These are phyloP conservation scores for Poeciliopsis presidionis DNA, from an alignment of 2,797 vertebrate species.

Conservation along the genomic window DNA sequence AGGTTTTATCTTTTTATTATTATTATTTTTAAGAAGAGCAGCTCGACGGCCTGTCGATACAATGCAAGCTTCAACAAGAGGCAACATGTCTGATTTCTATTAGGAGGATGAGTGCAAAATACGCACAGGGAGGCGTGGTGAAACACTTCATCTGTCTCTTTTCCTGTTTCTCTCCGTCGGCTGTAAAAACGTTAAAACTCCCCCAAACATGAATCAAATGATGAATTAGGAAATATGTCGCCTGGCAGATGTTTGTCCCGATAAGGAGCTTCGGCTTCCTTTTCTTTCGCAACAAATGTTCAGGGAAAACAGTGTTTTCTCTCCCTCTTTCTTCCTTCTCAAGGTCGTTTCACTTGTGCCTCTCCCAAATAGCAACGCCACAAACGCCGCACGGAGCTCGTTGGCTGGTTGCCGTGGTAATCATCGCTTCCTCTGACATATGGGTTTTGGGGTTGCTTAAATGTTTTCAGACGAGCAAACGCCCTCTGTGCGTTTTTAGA, in stretches of 20 bases:
- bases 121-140: conserved; percentile 12
- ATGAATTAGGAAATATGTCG: conserved; percentile 22
- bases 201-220: neutral
- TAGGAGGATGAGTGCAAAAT: conserved; percentile 4
- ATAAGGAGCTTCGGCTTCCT: conserved; percentile 49
- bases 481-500: neutral
- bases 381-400: neutral
- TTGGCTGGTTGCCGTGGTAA: conserved; percentile 23
- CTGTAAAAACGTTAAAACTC: neutral
- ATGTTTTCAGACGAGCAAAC: conserved; percentile 5
- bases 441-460: neutral
- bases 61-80: conserved; percentile 35
- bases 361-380: conserved; percentile 28
- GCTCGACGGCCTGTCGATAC: conserved; percentile 30
- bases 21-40: conserved; percentile 9
- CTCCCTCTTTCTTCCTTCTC: conserved; percentile 15
- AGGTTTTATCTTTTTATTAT: too few relatives aligned
- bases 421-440: neutral
- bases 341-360: conserved; percentile 30
- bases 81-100: conserved; percentile 44
- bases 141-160: conserved; percentile 44
- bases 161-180: conserved; percentile 18
- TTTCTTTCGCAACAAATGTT: conserved; percentile 49
- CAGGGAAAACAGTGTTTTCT: conserved; percentile 52
- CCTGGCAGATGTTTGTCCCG: conserved; percentile 26